phyloP scores from a whole-genome alignment of 2,797 vertebrate genomes.

The Lateolabrax maculatus region DNA sequence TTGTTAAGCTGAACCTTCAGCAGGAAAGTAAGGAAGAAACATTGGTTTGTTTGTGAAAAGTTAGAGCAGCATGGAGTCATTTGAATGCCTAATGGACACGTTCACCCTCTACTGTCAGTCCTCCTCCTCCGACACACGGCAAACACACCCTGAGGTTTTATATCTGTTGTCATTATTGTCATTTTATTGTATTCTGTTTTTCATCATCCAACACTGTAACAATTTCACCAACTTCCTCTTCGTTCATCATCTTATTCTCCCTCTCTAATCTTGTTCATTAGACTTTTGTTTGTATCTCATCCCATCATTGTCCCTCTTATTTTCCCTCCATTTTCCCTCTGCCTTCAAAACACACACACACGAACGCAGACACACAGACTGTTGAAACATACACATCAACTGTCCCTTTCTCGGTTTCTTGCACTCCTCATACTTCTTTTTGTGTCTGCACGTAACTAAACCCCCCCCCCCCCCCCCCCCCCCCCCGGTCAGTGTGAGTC shows the following conservation, averaged over 20 bases:
- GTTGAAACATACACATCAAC: slow-evolving; percentile 21
- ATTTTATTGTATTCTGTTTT: slow-evolving; percentile 28
- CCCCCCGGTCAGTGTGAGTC: slow-evolving; percentile 24
- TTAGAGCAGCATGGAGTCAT: slow-evolving; percentile 20
- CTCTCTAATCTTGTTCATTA: slow-evolving; percentile 16
- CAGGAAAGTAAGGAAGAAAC: neutral
- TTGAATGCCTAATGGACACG: slow-evolving; percentile 21
- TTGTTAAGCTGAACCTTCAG: neutral
- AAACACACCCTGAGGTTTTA: slow-evolving; percentile 25
- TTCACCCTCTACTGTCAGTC: neutral
- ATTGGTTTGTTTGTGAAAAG: slow-evolving; percentile 18
- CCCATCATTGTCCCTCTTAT: neutral
- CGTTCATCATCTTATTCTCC: slow-evolving; percentile 18
- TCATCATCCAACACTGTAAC: slow-evolving; percentile 26
- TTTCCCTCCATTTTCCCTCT: neutral
- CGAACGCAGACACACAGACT: slow-evolving; percentile 19
- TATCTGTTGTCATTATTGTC: slow-evolving; percentile 26
- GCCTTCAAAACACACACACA: slow-evolving; percentile 17
- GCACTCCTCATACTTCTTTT: neutral
- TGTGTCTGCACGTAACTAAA: neutral
- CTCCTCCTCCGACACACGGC: slow-evolving; percentile 2
- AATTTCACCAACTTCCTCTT: slow-evolving; percentile 29
- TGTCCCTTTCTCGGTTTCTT: slow-evolving; percentile 10
- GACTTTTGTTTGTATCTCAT: slow-evolving; percentile 19
- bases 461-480: neutral